phyloP scores from a whole-genome alignment of 2,113 vertebrate genomes.

The Ceyx margarethae region DNA sequence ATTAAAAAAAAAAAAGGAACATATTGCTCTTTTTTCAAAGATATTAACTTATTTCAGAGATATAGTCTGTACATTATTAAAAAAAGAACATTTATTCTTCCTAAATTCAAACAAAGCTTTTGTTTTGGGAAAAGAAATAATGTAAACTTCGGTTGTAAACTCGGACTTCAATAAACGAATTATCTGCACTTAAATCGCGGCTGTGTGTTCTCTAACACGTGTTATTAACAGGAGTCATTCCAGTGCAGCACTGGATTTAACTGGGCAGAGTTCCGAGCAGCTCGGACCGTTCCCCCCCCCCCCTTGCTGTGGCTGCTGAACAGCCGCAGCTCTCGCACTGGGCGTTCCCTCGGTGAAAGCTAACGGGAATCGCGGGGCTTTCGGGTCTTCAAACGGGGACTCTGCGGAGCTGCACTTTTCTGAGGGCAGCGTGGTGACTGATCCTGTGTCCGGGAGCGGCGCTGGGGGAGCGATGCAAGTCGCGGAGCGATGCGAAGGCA shows the following conservation, averaged over 20 bases:
- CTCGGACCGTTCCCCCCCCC: accelerated
- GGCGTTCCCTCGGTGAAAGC: no score
- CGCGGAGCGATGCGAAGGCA: accelerated
- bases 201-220: background rate
- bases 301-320: no score
- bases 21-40: conserved; percentile 91
- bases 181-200: conserved; percentile 79
- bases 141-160: conserved; percentile 87
- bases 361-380: accelerated
- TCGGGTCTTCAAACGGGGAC: accelerated
- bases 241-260: accelerated
- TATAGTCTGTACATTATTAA: conserved; percentile 85
- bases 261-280: background rate
- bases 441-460: accelerated
- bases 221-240: accelerated
- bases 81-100: conserved; percentile 90
- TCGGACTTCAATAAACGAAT: conserved; percentile 90
- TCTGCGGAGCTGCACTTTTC: background rate
- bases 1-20: conserved; percentile 93
- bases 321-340: accelerated
- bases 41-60: conserved; percentile 86
- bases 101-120: conserved; percentile 85
- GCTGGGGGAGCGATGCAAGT: no score
- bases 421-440: accelerated
- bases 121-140: conserved; percentile 66